A percentile compares a stretch with the other conserved stretches of the same genome.
These are phyloP conservation scores for Limnodromus scolopaceus DNA, from an alignment of 2,797 vertebrate genomes.

Conservation along the genomic window DNA sequence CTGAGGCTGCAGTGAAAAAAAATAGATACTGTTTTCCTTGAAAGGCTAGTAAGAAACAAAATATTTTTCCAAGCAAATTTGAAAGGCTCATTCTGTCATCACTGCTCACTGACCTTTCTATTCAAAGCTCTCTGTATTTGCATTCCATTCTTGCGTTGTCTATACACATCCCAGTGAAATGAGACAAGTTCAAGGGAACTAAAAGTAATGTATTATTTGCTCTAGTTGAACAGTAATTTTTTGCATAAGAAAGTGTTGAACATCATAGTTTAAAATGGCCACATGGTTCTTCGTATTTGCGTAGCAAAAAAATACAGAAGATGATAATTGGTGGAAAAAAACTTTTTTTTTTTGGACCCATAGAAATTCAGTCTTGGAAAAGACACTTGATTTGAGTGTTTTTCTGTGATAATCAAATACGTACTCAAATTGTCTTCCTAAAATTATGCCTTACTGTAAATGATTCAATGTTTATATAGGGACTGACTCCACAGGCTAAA, in stretches of 20 bases:
- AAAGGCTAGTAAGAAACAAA: not conserved
- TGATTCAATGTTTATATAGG: not conserved
- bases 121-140: not conserved
- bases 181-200: not conserved
- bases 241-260: not conserved
- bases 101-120: not conserved
- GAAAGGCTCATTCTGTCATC: not conserved
- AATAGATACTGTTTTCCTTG: not conserved
- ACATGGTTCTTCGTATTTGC: fast-evolving
- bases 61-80: not conserved
- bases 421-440: not conserved
- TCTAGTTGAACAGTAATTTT: not conserved
- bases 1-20: not conserved
- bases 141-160: not conserved
- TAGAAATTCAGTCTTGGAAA: not conserved
- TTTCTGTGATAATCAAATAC: not conserved
- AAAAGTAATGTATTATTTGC: not conserved
- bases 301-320: not conserved
- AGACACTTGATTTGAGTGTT: not conserved
- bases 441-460: not conserved
- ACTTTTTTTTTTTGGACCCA: not conserved
- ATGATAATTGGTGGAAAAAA: not conserved
- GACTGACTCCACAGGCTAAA: not conserved
- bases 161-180: not conserved
- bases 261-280: not conserved